Evolutionary conservation across 53 echinoderm and acorn worm genomes (phyloP).

Genomic region (Henricia sp.): DNA sequence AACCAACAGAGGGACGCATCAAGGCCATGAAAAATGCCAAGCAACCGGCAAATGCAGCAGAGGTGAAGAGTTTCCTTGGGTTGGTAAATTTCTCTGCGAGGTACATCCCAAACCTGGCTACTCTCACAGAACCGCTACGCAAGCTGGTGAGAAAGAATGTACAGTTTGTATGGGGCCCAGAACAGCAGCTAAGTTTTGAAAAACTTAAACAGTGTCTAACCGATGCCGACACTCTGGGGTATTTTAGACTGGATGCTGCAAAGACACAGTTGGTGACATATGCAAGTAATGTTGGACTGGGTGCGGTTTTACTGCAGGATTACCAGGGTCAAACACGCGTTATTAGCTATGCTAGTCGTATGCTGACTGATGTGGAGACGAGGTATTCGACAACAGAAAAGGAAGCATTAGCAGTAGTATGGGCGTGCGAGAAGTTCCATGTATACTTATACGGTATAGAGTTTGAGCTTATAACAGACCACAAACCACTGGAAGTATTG

Average conservation of each 20-base stretch:
- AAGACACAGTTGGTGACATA: too few species aligned
- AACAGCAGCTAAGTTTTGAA: slow-evolving; percentile 13
- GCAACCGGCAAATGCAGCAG: not conserved
- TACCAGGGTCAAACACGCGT: too few species aligned
- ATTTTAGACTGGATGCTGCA: slow-evolving; percentile 20
- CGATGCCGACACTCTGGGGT: not conserved
- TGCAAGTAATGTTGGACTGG: too few species aligned
- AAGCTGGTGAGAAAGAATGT: not conserved
- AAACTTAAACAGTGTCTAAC: slow-evolving; percentile 8
- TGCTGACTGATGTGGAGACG: too few species aligned
- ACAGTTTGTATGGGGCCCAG: slow-evolving; percentile 3
- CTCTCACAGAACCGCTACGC: slow-evolving; percentile 22
- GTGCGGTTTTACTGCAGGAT: too few species aligned
- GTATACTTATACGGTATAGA: too few species aligned
- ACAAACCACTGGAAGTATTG: too few species aligned
- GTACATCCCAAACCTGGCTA: slow-evolving; percentile 37
- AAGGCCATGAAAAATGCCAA: slow-evolving; percentile 15
- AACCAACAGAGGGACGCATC: slow-evolving; percentile 16
- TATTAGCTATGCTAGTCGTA: too few species aligned
- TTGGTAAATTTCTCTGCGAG: slow-evolving; percentile 49
- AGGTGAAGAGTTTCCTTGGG: slow-evolving; percentile 35
- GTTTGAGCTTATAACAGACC: too few species aligned
- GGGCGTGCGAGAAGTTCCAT: too few species aligned
- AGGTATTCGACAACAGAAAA: too few species aligned
- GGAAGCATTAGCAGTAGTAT: too few species aligned